Evolutionary conservation across 2,888 invertebrate species (phyloP), one percentile per base, ranked within the genome.

Genomic region (Crocallis elinguaria): DNA sequence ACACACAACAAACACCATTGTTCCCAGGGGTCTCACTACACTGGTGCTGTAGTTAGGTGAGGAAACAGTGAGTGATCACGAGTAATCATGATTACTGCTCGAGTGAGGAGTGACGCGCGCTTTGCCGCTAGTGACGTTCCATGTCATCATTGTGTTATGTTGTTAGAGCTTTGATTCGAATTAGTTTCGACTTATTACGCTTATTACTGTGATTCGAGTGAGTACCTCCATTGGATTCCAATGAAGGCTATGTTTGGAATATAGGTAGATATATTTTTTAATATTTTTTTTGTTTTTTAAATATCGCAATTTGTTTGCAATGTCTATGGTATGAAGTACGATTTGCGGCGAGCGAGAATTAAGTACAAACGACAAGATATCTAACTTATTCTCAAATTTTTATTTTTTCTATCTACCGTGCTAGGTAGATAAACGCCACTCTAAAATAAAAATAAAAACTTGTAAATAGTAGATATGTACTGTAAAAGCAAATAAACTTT

Each of bases 61-160:
- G 66, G 77, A 79, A 77, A 74, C 75, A 72, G 71, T 77, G 79
- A 80, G 67, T 75, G 71, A 79, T 79, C 75, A 73, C 71, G 61
- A 58, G 75, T 71, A 77, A 77, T 79, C 71, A 79, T 70, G 70
- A 73, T 60, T 70, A 73, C 69, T 58, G 63, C 55, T 58, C 53
- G 50, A 50, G 50, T 56, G 49, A 55, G 49, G 64, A 56, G 64
- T 67, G 66, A 64, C 64, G 61, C 53, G 44, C 32, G 46, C 56
- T 50, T 58, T 50, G 42, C 52, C 33, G 48, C 49, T 52, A 57
- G 57, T 63, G 62, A 62, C 66, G 58, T 57, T 41, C 60, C 67
- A 69, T 62, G 62, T 71, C 71, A 74, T 70, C 59, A 75, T 80
- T 75, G 71, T 70, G 59, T 60, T 59, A 59, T 57, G 53, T 59